Evolutionary conservation across 2,797 vertebrate genomes (phyloP).

Genomic region (Natrix natrix): DNA sequence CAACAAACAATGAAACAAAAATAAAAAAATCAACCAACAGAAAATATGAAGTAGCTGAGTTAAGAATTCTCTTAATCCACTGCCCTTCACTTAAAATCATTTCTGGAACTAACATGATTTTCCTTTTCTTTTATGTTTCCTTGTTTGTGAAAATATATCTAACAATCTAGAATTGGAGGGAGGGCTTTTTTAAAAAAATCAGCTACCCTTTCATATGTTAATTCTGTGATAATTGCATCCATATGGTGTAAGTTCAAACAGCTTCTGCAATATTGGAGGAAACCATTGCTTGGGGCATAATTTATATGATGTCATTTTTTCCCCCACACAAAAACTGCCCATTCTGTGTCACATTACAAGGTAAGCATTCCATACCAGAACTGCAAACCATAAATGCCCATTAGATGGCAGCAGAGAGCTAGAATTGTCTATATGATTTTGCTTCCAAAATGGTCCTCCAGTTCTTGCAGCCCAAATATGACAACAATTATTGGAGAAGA

Average conservation of each 20-base stretch:
- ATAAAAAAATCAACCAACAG: no score
- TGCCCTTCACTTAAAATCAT: neutral
- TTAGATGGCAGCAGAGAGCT: neutral
- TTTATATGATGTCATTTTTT: neutral
- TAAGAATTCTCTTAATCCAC: no score
- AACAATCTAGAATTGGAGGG: neutral
- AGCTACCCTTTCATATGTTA: neutral
- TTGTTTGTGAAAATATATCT: neutral
- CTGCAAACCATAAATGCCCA: neutral
- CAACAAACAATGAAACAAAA: no score
- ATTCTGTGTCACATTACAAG: neutral
- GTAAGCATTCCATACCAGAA: neutral
- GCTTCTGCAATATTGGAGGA: neutral
- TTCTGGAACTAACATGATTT: neutral
- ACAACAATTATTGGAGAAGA: neutral
- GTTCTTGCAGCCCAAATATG: neutral
- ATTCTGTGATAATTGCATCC: neutral
- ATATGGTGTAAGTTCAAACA: neutral
- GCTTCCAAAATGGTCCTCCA: neutral
- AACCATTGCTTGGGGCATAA: neutral
- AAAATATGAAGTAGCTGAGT: no score
- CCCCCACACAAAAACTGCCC: neutral
- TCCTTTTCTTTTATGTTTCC: neutral
- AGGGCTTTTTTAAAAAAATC: neutral
- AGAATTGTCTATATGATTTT: neutral